Conservation (phyloP, 1,140 invertebrate genomes). For the Saccostrea cuccullata region DNA sequence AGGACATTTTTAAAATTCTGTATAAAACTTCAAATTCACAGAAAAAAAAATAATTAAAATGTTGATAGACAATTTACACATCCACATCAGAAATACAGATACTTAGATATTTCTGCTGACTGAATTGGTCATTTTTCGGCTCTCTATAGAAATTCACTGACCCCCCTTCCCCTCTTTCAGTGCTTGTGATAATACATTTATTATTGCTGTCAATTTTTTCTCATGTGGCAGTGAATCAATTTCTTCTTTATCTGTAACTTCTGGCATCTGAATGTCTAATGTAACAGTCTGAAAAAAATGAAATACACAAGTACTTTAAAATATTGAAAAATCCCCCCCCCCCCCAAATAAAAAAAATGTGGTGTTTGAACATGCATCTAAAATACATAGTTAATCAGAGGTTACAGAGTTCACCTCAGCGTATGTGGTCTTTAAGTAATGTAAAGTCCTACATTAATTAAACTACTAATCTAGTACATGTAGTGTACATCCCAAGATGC, state of each 20-base stretch:
- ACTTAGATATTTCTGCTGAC: background rate
- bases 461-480: too few relatives aligned
- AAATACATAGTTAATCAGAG: too few relatives aligned
- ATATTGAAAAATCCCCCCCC: too few relatives aligned
- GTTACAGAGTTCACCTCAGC: too few relatives aligned
- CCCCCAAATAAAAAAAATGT: too few relatives aligned
- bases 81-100: too few relatives aligned
- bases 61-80: background rate
- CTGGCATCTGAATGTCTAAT: background rate
- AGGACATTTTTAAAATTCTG: background rate
- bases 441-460: too few relatives aligned
- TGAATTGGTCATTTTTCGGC: background rate
- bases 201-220: constrained; percentile 10
- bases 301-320: background rate
- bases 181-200: constrained; percentile 35
- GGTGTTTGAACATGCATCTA: too few relatives aligned
- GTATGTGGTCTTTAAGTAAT: too few relatives aligned
- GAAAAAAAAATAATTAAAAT: constrained; percentile 1
- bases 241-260: background rate
- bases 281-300: background rate
- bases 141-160: background rate
- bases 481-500: too few relatives aligned
- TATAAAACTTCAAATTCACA: background rate
- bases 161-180: background rate
- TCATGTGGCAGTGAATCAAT: constrained; percentile 30